A percentile compares a stretch with the other conserved stretches of the same genome.
phyloP scores from a whole-genome alignment of 2,113 vertebrate species.

The Chitala chitala region DNA sequence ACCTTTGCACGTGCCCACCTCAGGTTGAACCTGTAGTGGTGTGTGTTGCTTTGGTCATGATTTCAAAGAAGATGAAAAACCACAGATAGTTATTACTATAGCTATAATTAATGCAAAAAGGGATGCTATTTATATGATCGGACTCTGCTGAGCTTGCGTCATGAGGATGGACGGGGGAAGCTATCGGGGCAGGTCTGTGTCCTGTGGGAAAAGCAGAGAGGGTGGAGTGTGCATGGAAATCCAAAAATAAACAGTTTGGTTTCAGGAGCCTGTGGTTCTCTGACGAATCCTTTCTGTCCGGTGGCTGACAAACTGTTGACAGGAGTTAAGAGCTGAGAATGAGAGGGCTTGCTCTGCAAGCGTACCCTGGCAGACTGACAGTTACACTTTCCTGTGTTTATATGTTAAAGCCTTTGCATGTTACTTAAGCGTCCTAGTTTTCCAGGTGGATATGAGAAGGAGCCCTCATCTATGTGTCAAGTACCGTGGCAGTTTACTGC shows the following conservation, averaged over 20 bases:
- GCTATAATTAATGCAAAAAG: constrained; percentile 6
- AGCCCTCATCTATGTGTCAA: too few species aligned
- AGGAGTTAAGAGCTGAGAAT: constrained; percentile 15
- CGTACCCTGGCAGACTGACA: not conserved
- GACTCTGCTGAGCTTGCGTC: not conserved
- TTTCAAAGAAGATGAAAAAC: not conserved
- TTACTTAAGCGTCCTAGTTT: too few species aligned
- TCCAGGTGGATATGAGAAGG: too few species aligned
- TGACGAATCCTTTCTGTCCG: constrained; percentile 17
- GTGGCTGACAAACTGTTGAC: constrained; percentile 28
- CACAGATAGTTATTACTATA: not conserved
- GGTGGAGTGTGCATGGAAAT: not conserved
- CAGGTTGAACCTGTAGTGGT: too few species aligned
- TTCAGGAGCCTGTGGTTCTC: constrained; percentile 19
- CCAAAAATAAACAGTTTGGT: constrained; percentile 18
- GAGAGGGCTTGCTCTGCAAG: not conserved
- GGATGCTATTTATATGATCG: not conserved
- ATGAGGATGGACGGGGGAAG: not conserved
- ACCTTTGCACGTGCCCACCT: too few species aligned
- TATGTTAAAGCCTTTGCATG: too few species aligned
- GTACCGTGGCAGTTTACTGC: too few species aligned
- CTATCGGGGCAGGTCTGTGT: constrained; percentile 14
- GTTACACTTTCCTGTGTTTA: not conserved
- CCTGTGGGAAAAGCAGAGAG: not conserved
- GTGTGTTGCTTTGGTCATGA: too few species aligned